phyloP scores from a whole-genome alignment of 2,113 vertebrate genomes.

The Alces alces region DNA sequence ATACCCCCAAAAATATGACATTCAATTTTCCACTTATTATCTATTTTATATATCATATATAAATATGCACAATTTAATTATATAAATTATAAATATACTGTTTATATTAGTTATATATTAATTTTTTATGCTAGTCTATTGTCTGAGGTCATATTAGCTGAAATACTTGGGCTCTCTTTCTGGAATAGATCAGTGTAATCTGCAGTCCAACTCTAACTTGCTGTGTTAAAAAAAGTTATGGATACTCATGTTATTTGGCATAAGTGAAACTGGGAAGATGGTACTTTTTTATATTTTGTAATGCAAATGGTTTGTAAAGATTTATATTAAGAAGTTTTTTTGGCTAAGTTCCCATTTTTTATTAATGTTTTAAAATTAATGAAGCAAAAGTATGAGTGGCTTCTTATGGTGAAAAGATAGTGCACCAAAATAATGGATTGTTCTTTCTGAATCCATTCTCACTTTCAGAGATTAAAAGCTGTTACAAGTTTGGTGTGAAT shows the following conservation, averaged over 20 bases:
- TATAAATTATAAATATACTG: background rate
- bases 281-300: background rate
- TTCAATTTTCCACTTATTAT: background rate
- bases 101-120: background rate
- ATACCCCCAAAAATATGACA: background rate
- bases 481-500: background rate
- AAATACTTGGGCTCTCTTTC: background rate
- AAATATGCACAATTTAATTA: background rate
- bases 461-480: background rate
- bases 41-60: background rate
- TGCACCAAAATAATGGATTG: background rate
- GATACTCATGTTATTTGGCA: background rate
- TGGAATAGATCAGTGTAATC: background rate
- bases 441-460: background rate
- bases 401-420: background rate
- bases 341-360: background rate
- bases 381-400: background rate
- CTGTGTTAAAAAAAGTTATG: background rate
- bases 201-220: background rate
- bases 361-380: background rate
- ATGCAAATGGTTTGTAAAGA: background rate
- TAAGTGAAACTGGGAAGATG: background rate
- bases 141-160: background rate
- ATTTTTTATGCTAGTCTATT: background rate
- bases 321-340: background rate